Evolutionary conservation across 1,140 invertebrate species (phyloP).

Genomic region (Rhyacophila brunnea): DNA sequence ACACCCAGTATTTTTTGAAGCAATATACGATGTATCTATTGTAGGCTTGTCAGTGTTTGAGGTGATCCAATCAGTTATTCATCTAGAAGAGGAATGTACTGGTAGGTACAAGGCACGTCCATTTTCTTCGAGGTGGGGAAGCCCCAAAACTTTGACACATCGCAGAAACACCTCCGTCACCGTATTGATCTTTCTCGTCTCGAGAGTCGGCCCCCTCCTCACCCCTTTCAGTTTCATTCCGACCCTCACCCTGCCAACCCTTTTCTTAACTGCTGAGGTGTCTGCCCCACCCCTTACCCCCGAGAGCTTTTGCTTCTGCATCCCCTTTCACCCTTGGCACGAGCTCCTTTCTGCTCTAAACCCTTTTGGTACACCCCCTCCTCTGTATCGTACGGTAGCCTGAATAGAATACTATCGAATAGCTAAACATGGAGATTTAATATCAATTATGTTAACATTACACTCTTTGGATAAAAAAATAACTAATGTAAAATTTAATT

Average conservation of each 20-base stretch:
- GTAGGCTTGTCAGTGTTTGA: no score
- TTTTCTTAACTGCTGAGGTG: slow-evolving; percentile 2
- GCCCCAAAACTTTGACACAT: slow-evolving; percentile 4
- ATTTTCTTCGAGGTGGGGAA: no score
- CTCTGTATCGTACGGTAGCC: background rate
- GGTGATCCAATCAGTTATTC: no score
- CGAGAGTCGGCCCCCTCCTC: slow-evolving; percentile 8
- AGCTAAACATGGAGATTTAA: no score
- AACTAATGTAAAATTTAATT: no score
- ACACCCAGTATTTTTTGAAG: no score
- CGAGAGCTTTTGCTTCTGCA: background rate
- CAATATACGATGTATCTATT: no score
- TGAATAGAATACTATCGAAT: background rate
- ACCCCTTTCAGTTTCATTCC: background rate
- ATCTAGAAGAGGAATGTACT: no score
- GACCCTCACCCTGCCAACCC: background rate
- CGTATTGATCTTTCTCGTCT: slow-evolving; percentile 22
- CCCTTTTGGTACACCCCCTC: background rate
- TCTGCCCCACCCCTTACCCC: background rate
- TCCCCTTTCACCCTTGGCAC: background rate
- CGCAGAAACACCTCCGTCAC: slow-evolving; percentile 11
- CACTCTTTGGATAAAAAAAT: no score
- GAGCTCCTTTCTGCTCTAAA: no score
- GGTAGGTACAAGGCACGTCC: no score
- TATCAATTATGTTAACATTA: no score